Base-by-base conservation (phyloP, 30 jellyfish, hydroid and myxozoan genomes). In the Turritopsis rubra region DNA sequence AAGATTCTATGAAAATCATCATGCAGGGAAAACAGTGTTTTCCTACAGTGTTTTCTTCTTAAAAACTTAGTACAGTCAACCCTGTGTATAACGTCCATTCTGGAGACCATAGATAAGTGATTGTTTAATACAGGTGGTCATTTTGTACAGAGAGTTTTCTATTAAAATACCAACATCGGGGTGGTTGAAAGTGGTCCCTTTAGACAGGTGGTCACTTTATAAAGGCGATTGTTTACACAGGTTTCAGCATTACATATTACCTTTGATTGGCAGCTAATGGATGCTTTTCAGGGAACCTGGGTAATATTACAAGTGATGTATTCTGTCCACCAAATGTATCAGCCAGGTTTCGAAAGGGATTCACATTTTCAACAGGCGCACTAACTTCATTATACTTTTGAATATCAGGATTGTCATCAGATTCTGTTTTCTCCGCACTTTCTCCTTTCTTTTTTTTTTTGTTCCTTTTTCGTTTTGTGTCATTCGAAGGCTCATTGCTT, bases 241-340 rank as follows among this genome's bases (percentile, higher is more conserved):
- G n/a, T n/a, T n/a, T n/a, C n/a, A 52, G 53, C 54, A 26, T 0
- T 19, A 53, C 71, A 1, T 19, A 29, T 41, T 20, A 88, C 96
- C 91, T 88, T 65, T 88, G 96, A 28, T 83, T 54, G 26, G 85
- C 65, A 54, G 52, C 75, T 83, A 81, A 60, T 52, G 85, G 90
- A 24, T 82, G 90, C 71, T 83, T 83, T 25, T 73, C 85, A 25
- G 73, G 87, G 73, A 79, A 83, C 41, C 75, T 77, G 17, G 65
- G 65, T 21, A 88, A 75, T 24, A 88, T 81, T 1, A 81, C 88
- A 31, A 88, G 85, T 65, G 70, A 19, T 1, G 60, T 17, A 65
- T 24, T 88, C 65, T 82, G 88, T 18, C 96, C 96, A 21, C 89
- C 89, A 83, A 27, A 88, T 18, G 53, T 26, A 29, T 88, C 88